Conservation (phyloP, 2,113 vertebrate species). For the Anguilla japonica region DNA sequence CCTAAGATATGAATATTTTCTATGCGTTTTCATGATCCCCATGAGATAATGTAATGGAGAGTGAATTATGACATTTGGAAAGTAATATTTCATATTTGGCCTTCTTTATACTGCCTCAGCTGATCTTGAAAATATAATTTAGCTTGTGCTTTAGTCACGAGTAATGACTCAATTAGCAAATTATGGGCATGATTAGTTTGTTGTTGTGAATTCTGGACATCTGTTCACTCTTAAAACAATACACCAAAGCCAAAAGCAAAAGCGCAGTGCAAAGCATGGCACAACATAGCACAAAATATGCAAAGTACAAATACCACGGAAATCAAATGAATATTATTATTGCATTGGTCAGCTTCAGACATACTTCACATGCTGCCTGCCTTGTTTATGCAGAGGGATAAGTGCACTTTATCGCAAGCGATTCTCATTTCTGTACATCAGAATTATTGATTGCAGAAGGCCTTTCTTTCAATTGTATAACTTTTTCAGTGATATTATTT, state of each 20-base stretch:
- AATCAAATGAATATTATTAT: neutral
- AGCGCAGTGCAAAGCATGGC: neutral
- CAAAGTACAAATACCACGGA: neutral
- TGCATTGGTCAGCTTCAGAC: neutral
- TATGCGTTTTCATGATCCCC: constrained; percentile 31
- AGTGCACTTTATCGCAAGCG: constrained; percentile 22
- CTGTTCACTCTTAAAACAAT: constrained; percentile 13
- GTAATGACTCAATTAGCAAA: neutral
- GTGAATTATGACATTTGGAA: constrained; percentile 32
- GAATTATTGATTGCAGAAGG: constrained; percentile 33
- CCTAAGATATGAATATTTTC: constrained; percentile 41
- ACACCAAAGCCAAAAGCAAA: neutral
- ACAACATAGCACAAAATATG: neutral
- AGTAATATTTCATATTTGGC: neutral
- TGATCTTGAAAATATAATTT: constrained; percentile 4
- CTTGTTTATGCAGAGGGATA: constrained; percentile 16
- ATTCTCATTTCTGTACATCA: neutral
- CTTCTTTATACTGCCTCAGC: neutral
- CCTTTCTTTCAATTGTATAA: constrained; percentile 22
- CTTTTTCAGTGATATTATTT: neutral
- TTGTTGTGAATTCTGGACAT: neutral
- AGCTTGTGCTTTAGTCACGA: neutral
- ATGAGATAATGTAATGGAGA: constrained; percentile 12
- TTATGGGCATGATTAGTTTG: neutral
- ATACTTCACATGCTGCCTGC: neutral